A percentile compares a stretch with the other conserved stretches of the same genome.
Evolutionary conservation across 2,113 vertebrate species (phyloP).

Genomic region (Pelvicachromis taeniatus): DNA sequence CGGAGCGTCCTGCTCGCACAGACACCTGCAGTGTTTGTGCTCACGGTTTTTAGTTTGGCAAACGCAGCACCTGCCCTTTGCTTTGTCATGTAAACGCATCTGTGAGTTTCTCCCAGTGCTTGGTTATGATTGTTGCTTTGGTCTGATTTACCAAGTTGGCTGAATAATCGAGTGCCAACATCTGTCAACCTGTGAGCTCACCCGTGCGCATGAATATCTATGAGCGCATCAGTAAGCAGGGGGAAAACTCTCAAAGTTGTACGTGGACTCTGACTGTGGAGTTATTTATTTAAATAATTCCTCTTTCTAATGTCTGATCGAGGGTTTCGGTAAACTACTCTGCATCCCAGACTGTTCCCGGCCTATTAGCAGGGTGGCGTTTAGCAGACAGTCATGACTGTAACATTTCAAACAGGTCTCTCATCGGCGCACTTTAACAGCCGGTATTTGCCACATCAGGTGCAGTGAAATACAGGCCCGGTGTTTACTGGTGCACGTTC

Average conservation of each 20-base stretch:
- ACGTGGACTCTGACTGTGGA: neutral
- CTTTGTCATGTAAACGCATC: neutral
- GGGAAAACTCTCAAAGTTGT: neutral
- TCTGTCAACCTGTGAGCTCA: slow-evolving; percentile 15
- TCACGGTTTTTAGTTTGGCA: neutral
- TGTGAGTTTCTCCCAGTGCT: neutral
- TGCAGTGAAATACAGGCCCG: neutral
- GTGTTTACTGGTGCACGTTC: neutral
- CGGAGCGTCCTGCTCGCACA: neutral
- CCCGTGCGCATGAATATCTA: slow-evolving; percentile 6
- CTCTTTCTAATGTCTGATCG: neutral
- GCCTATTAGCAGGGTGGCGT: neutral
- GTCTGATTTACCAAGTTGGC: slow-evolving; percentile 8
- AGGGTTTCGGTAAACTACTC: neutral
- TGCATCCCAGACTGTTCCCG: neutral
- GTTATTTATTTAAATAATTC: neutral
- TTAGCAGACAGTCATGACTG: neutral
- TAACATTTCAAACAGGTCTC: neutral
- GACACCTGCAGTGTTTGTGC: neutral
- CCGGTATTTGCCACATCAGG: neutral
- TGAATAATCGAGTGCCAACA: slow-evolving; percentile 1
- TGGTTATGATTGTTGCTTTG: neutral
- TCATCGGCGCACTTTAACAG: neutral
- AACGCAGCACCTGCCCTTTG: neutral
- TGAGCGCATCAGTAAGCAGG: neutral